phyloP scores from a whole-genome alignment of 2,888 invertebrate species.

The Lycaena phlaeas region DNA sequence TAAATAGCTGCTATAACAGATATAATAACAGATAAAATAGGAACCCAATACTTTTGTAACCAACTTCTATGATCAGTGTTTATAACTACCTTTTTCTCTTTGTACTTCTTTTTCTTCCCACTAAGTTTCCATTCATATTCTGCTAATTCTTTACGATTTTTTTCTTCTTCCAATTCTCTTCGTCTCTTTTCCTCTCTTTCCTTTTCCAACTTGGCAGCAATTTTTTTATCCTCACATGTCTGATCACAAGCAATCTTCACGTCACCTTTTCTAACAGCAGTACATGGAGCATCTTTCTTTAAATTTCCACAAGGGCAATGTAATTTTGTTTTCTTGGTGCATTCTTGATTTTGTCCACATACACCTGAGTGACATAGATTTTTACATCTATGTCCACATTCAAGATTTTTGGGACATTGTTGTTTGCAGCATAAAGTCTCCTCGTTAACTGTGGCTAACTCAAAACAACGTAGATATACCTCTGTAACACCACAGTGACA shows the following conservation, averaged over 20 bases:
- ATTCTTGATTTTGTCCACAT: constrained; percentile 78
- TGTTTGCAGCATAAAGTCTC: constrained; percentile 80
- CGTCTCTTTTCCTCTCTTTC: constrained; percentile 70
- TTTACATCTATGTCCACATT: constrained; percentile 88
- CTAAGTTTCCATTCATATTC: constrained; percentile 84
- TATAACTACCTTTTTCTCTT: constrained; percentile 53
- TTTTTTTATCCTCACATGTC: constrained; percentile 73
- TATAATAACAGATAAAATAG: constrained; percentile 37
- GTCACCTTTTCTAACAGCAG: constrained; percentile 58
- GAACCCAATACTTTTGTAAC: constrained; percentile 57
- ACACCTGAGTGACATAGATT: constrained; percentile 81
- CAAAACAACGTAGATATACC: constrained; percentile 81
- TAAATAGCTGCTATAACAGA: constrained; percentile 34
- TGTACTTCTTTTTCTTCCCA: constrained; percentile 74
- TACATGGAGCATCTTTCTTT: constrained; percentile 82
- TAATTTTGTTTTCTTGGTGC: constrained; percentile 85
- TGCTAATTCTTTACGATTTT: constrained; percentile 80
- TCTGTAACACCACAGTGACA: constrained; percentile 90
- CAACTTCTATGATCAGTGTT: constrained; percentile 55
- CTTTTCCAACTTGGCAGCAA: constrained; percentile 65
- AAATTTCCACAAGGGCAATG: constrained; percentile 84
- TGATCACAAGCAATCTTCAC: constrained; percentile 75
- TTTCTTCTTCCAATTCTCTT: constrained; percentile 75
- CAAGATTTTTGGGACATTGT: constrained; percentile 88
- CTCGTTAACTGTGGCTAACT: constrained; percentile 71